Percentiles rank a stretch among this genome's conserved stretches.
phyloP scores from a whole-genome alignment of 2,797 vertebrate genomes.

The Tinamus major region DNA sequence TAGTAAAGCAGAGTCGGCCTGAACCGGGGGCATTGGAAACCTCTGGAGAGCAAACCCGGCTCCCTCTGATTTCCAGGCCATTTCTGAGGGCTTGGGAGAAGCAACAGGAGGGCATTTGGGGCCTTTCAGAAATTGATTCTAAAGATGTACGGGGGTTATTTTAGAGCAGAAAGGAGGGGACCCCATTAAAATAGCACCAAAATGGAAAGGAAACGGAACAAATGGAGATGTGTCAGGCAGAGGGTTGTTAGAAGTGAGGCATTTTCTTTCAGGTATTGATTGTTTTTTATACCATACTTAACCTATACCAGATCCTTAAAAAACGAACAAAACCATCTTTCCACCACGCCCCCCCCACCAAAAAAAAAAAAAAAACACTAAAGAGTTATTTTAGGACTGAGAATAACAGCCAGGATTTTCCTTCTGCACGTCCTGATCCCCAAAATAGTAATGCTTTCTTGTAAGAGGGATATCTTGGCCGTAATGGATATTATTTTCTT shows the following conservation, averaged over 20 bases:
- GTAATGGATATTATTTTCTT: constrained; percentile 52
- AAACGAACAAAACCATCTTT: not conserved
- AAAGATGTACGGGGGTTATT: constrained; percentile 63
- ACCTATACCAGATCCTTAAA: constrained; percentile 56
- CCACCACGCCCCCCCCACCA: too few species aligned
- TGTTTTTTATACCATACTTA: constrained; percentile 17
- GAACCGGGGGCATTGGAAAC: not conserved
- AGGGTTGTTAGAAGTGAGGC: constrained; percentile 47
- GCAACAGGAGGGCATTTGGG: not conserved
- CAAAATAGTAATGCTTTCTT: constrained; percentile 28
- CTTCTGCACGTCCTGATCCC: not conserved
- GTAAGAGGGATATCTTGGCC: constrained; percentile 39
- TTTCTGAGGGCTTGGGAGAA: constrained; percentile 38
- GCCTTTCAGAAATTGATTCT: constrained; percentile 69
- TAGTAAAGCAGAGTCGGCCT: not conserved
- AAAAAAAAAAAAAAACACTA: not conserved
- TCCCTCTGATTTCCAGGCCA: constrained; percentile 35
- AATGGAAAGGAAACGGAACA: constrained; percentile 62
- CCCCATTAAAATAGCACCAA: constrained; percentile 60
- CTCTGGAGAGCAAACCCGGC: not conserved
- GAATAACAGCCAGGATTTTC: constrained; percentile 52
- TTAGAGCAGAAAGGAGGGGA: constrained; percentile 60
- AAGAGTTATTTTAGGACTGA: constrained; percentile 41
- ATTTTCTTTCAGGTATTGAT: constrained; percentile 66
- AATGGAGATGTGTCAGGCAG: constrained; percentile 48